Base-by-base conservation (phyloP, 2,888 invertebrate genomes). In the Hecatera dysodea region DNA sequence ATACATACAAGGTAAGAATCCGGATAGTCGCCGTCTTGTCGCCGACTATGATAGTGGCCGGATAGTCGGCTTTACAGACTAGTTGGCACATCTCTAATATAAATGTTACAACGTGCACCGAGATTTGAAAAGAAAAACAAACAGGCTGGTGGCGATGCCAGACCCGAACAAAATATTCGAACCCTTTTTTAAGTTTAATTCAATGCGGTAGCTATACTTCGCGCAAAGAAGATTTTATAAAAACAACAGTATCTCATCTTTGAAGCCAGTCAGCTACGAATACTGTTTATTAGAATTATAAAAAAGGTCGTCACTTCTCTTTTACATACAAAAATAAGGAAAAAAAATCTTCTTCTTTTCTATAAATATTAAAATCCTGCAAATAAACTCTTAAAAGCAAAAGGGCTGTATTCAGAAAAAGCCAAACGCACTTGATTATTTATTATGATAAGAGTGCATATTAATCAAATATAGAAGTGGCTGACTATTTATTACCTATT, bases 401-500 rank as follows among this genome's bases (percentile, higher is more conserved):
- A 66, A 60, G 15, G 22, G 42, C 5, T 67, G 1, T 67, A 12
- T 61, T 67, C 44, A 17, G n/a, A 12, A 29, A 50, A n/a, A 33
- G 0, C 17, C 3, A 60, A 36, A 8, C 17, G 15, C 11, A 42
- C 8, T 19, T 17, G 11, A 62, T 46, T 48, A 62, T 68, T 27
- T 50, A 56, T 73, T 77, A 70, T 59, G 50, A 66, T 70, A 69
- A 62, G 65, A 69, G 57, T 59, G 42, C n/a, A 62, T 2, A 69
- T 73, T 82, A 82, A 81, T 75, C 75, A 53, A 63, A 53, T 12
- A 22, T 36, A 59, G 36, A 42, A 75, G 64, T 64, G 55, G 42
- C 62, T 61, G 62, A 72, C 66, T 67, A 78, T 83, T 60, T 15
- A 65, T 80, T 77, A 74, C 56, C 64, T 55, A 50, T 63, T 73